phyloP scores from a whole-genome alignment of 2,888 invertebrate species.

The Lycocerus yunnanus region DNA sequence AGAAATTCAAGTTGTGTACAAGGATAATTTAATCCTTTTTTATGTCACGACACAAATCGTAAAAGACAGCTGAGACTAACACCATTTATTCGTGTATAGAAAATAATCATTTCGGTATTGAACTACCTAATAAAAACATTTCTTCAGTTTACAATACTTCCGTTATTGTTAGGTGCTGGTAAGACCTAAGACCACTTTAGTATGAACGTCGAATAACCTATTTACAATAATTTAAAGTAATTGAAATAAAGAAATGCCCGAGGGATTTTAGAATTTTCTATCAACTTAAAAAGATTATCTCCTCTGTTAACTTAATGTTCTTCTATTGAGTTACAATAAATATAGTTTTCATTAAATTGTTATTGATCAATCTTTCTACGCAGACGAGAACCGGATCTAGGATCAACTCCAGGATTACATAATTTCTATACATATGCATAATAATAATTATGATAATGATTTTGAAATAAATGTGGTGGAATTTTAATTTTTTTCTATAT shows the following conservation, averaged over 20 bases:
- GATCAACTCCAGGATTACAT: too few relatives aligned
- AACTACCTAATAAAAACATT: background rate
- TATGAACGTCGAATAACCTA: background rate
- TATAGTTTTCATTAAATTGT: too few relatives aligned
- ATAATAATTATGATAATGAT: too few relatives aligned
- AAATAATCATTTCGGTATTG: background rate
- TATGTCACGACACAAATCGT: background rate
- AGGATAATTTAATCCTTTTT: background rate
- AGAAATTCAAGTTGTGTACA: background rate
- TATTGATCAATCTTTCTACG: too few relatives aligned
- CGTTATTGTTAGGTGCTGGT: background rate
- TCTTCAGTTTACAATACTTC: background rate
- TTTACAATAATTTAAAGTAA: background rate
- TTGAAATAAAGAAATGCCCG: background rate
- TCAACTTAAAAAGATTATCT: too few relatives aligned
- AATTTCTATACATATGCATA: too few relatives aligned
- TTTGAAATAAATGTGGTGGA: too few relatives aligned
- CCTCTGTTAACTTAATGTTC: background rate
- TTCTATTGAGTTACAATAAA: background rate
- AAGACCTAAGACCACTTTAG: background rate
- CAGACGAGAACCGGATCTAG: too few relatives aligned
- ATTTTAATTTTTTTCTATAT: too few relatives aligned
- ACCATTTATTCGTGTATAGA: background rate
- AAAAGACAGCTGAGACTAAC: background rate
- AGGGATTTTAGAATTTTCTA: background rate